Base-by-base conservation (phyloP, 2,797 vertebrate genomes). In the Lithobates pipiens region DNA sequence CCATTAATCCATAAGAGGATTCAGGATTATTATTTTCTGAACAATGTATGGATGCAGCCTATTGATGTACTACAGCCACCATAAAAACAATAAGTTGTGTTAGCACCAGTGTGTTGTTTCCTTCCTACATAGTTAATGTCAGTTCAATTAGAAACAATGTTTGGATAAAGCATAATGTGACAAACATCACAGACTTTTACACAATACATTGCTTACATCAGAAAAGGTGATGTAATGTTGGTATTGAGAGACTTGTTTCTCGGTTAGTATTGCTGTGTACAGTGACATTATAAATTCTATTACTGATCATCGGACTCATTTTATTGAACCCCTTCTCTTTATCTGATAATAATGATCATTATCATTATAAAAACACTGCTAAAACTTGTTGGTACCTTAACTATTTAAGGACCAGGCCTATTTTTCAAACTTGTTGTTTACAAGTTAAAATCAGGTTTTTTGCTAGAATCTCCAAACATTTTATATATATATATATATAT, bases 81-180 rank as follows among this genome's bases (percentile, higher is more conserved):
- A 32, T 8, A 61, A 61, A 61, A 46, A 74, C 72, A 61, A 61
- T 46, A 74, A 46, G 42, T 18, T 39, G 36, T 74, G 72, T 74
- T 74, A 74, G 21, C 27, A 54, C 25, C 16, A 3, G 25, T 32
- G 25, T 76, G 74, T 57, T 76, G 44, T 76, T 57, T 76, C 74
- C 74, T 76, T 57, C 74, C 27, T 57, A 16, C 8, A 76, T 10
- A 76, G 50, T 57, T 57, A 75, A 76, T 54, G 74, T 27, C 46
- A 32, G 27, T 57, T 54, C 16, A 76, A n/a, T 54, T 32, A 61
- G 54, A 23, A 61, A 61, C 54, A 61, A 61, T 61, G 54, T 7
- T 61, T 61, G 23, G 23, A 76, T 44, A 46, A 75, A 5, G 29
- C 18, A 32, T 76, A 76, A 76, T 54, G 74, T 76, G 46, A 57